phyloP scores from a whole-genome alignment of 1,140 invertebrate genomes.

The Homarus americanus region DNA sequence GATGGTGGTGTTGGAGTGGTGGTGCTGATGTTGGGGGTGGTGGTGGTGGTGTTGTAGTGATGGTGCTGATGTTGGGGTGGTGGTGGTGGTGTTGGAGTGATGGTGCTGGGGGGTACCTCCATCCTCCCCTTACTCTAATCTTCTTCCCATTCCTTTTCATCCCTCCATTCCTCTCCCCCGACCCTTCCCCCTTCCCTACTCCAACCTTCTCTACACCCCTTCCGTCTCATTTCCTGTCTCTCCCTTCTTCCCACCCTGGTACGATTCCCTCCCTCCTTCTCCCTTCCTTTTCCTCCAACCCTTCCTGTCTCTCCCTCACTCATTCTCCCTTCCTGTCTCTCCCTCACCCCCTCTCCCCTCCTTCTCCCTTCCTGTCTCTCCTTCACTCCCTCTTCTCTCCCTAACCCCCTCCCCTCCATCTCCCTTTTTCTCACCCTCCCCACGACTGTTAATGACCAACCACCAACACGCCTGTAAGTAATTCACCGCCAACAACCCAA shows the following conservation, averaged over 20 bases:
- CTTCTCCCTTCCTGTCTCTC: background rate
- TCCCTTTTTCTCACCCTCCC: background rate
- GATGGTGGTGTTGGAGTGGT: too few relatives aligned
- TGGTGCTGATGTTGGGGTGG: too few relatives aligned
- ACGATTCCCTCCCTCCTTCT: background rate
- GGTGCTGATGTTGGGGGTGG: too few relatives aligned
- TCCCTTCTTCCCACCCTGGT: background rate
- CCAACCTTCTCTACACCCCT: background rate
- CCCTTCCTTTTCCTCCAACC: background rate
- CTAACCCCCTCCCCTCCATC: background rate
- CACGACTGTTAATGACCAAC: background rate
- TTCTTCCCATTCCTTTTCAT: background rate
- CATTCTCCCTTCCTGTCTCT: background rate
- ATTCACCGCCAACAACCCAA: conserved; percentile 19
- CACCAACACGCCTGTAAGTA: background rate
- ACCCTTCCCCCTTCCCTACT: background rate
- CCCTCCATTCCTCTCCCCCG: background rate
- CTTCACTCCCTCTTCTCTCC: background rate
- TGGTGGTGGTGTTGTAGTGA: too few relatives aligned
- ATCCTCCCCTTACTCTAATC: background rate
- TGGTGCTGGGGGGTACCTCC: background rate
- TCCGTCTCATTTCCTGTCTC: background rate
- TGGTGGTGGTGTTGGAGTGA: too few relatives aligned
- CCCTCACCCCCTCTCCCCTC: background rate
- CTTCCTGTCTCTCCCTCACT: background rate